Evolutionary conservation across 1,140 invertebrate genomes (phyloP).

Genomic region (Leptopilina boulardi): DNA sequence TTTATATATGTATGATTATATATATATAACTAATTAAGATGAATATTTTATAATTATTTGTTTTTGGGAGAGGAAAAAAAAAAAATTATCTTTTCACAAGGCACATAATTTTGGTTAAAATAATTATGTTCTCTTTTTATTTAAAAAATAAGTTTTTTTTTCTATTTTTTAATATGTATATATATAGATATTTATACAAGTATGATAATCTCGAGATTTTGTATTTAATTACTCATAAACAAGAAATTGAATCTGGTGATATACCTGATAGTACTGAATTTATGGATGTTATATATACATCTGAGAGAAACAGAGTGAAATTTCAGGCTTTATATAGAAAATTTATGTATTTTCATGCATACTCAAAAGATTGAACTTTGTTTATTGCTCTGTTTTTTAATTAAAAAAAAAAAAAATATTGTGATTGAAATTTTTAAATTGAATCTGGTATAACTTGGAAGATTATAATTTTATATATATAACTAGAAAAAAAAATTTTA

Average conservation of each 20-base stretch:
- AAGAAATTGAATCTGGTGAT: conserved; percentile 11
- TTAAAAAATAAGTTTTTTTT: no score
- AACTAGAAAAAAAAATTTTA: no score
- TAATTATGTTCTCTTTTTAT: no score
- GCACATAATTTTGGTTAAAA: no score
- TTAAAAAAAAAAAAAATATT: background rate
- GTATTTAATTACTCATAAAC: conserved; percentile 10
- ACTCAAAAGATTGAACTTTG: background rate
- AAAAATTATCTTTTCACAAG: no score
- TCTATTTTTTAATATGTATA: no score
- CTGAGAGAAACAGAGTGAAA: conserved; percentile 11
- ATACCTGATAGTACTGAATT: background rate
- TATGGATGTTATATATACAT: conserved; percentile 8
- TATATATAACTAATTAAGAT: no score
- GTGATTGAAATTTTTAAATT: background rate
- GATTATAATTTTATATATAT: no score
- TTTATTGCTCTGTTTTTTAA: background rate
- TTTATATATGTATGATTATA: no score
- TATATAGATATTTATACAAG: background rate
- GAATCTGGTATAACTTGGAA: background rate
- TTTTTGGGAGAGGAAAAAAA: no score
- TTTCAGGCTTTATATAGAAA: background rate
- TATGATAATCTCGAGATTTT: background rate
- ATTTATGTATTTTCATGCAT: background rate
- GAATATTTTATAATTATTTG: no score